Evolutionary conservation across 2,888 invertebrate species (phyloP).

Genomic region (Trichopoda pennipes): DNA sequence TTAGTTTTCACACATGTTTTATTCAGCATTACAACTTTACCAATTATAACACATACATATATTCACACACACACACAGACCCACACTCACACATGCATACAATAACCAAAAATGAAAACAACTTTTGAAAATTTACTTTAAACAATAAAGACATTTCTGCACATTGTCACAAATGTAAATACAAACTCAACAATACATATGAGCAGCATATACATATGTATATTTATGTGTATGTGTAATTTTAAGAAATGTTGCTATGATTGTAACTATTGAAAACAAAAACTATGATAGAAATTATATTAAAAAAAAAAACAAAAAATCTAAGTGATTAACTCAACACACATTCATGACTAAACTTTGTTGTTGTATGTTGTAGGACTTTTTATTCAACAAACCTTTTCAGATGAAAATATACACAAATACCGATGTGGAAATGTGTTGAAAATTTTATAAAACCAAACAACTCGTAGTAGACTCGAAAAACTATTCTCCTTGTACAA

Average conservation of each 20-base stretch:
- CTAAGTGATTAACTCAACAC: constrained; percentile 65
- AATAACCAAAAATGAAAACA: not conserved
- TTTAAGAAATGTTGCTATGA: constrained; percentile 41
- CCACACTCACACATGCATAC: not conserved
- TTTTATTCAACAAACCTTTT: constrained; percentile 8
- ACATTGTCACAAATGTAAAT: constrained; percentile 67
- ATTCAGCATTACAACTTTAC: not conserved
- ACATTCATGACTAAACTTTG: constrained; percentile 44
- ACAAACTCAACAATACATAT: constrained; percentile 20
- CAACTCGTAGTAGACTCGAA: constrained; percentile 35
- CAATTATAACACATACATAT: not conserved
- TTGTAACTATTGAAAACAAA: constrained; percentile 40
- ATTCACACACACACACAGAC: not conserved
- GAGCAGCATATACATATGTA: not conserved
- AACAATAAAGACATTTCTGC: constrained; percentile 63
- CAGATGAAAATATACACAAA: constrained; percentile 19
- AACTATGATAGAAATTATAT: constrained; percentile 27
- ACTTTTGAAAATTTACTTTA: constrained; percentile 51
- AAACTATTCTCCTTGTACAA: constrained; percentile 15
- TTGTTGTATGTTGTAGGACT: constrained; percentile 25
- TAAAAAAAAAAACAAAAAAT: constrained; percentile 23
- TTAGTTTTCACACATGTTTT: not conserved
- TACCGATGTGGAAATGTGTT: constrained; percentile 38
- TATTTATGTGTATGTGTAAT: not conserved
- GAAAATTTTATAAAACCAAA: constrained; percentile 30